Conservation (phyloP, 1,140 invertebrate genomes). For the Hycleus cichorii region DNA sequence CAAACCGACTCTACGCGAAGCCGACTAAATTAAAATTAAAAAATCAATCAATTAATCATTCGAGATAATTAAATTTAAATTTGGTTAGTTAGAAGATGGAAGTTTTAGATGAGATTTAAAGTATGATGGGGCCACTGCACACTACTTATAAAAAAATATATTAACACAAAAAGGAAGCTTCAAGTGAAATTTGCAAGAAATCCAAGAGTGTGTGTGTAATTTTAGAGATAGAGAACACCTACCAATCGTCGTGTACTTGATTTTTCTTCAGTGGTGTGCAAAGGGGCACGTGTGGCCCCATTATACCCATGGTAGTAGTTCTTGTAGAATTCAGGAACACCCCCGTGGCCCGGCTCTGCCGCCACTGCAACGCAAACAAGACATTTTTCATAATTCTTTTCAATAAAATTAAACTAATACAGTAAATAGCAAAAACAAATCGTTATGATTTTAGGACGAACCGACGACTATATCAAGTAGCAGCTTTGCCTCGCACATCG, state of each 20-base stretch:
- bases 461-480: constrained; percentile 12
- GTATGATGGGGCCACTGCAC: constrained; percentile 30
- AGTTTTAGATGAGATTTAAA: constrained; percentile 1
- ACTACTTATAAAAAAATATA: constrained; percentile 13
- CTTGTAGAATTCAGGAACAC: constrained; percentile 76
- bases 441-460: background rate
- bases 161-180: constrained; percentile 3
- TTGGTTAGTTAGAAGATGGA: background rate
- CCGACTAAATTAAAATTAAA: constrained; percentile 46
- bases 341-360: constrained; percentile 58
- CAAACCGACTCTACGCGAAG: constrained; percentile 70
- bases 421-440: no score
- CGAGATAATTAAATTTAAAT: background rate
- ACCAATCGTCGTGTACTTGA: constrained; percentile 56
- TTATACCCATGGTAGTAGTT: constrained; percentile 57
- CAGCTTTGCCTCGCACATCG: constrained; percentile 36
- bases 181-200: background rate
- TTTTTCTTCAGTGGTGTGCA: constrained; percentile 55
- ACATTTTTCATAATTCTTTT: constrained; percentile 31
- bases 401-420: background rate
- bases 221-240: constrained; percentile 41
- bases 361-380: constrained; percentile 70
- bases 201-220: background rate
- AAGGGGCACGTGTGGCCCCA: constrained; percentile 46
- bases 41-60: constrained; percentile 7